Conservation (phyloP, 2,113 vertebrate genomes). For the Nipponia nippon region DNA sequence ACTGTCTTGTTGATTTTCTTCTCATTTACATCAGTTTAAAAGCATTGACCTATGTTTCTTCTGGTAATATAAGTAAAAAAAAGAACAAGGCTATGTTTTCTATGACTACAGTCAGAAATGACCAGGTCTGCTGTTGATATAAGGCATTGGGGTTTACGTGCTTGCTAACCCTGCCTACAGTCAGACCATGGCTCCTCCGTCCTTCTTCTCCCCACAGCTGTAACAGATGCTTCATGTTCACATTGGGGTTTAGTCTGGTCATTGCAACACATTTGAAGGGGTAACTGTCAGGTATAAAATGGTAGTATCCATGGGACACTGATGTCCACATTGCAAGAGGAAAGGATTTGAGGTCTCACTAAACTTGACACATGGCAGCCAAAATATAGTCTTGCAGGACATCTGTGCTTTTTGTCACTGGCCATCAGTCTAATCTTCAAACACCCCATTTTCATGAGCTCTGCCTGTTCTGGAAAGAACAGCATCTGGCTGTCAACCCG, state of each 20-base stretch:
- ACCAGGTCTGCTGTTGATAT: neutral
- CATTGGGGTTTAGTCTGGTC: neutral
- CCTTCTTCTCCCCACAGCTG: neutral
- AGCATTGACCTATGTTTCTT: neutral
- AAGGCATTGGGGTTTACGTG: neutral
- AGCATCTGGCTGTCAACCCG: neutral
- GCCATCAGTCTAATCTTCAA: neutral
- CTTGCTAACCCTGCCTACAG: neutral
- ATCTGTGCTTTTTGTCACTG: neutral
- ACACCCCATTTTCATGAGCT: neutral
- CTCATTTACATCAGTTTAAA: neutral
- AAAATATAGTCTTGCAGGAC: neutral
- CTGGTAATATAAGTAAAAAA: neutral
- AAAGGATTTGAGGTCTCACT: neutral
- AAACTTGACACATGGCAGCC: neutral
- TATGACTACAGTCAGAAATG: neutral
- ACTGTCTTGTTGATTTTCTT: constrained; percentile 20
- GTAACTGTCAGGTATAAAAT: neutral
- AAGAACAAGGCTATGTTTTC: neutral
- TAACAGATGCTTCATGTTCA: neutral
- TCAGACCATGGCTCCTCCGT: fast-evolving
- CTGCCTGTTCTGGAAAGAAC: neutral
- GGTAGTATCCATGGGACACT: neutral
- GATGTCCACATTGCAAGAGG: neutral
- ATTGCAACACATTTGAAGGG: neutral